A percentile compares a stretch with the other conserved stretches of the same genome.
These are phyloP conservation scores for Seira musarum DNA, from an alignment of 2,888 invertebrate genomes.

Conservation along the genomic window DNA sequence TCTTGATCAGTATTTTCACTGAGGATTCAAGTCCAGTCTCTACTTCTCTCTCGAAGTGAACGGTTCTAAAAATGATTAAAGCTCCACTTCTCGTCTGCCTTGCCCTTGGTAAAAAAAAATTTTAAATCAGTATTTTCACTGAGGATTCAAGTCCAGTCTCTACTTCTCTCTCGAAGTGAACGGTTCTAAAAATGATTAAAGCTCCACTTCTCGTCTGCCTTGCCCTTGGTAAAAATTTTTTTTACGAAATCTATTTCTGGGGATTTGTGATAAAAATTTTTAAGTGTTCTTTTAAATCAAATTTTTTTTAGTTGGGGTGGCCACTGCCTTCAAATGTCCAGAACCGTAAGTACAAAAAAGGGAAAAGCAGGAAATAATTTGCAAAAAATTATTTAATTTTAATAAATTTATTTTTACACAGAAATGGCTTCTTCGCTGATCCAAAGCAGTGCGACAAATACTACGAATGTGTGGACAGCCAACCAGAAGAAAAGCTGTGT, in stretches of 20 bases:
- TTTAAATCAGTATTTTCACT: constrained; percentile 28
- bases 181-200: constrained; percentile 58
- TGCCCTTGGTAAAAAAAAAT: constrained; percentile 50
- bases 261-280: constrained; percentile 2
- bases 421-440: constrained; percentile 89
- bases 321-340: constrained; percentile 81
- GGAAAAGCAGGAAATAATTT: no score
- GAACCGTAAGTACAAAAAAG: no score
- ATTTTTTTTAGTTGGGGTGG: constrained; percentile 62
- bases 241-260: neutral
- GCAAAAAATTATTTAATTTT: no score
- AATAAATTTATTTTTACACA: no score
- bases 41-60: constrained; percentile 55
- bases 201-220: constrained; percentile 49
- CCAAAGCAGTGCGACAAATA: constrained; percentile 88
- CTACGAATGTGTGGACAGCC: constrained; percentile 82
- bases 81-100: constrained; percentile 49
- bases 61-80: constrained; percentile 58
- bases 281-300: neutral
- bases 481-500: constrained; percentile 83
- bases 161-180: constrained; percentile 55
- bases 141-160: constrained; percentile 53
- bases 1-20: constrained; percentile 32
- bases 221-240: constrained; percentile 50
- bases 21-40: constrained; percentile 53